A percentile compares a stretch with the other conserved stretches of the same genome.
These are phyloP conservation scores for Tetragonisca angustula DNA, from an alignment of 2,888 invertebrate genomes.

Conservation along the genomic window DNA sequence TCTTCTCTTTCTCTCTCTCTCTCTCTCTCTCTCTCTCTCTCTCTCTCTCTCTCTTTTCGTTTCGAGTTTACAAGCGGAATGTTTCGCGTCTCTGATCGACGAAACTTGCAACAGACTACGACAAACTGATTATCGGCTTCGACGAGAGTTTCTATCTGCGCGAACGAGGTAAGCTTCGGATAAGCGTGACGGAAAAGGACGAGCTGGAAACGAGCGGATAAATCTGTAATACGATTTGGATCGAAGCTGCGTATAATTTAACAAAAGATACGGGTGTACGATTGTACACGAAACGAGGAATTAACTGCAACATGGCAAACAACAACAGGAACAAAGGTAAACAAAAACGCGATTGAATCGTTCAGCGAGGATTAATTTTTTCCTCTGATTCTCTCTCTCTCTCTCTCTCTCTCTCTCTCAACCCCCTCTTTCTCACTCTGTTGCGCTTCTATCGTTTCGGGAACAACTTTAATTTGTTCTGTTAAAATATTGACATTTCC, in stretches of 20 bases:
- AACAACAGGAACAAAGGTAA: not conserved
- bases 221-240: conserved; percentile 55
- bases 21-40: no score
- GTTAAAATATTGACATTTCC: not conserved
- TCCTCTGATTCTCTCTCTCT: not conserved
- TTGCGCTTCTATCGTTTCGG: not conserved
- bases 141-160: conserved; percentile 19
- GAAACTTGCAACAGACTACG: conserved; percentile 15
- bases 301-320: conserved; percentile 15
- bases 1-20: no score
- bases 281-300: not conserved
- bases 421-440: no score
- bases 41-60: not conserved
- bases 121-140: conserved; percentile 46
- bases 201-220: conserved; percentile 7
- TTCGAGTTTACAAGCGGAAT: not conserved
- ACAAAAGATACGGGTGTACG: conserved; percentile 6
- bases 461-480: not conserved
- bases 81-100: conserved; percentile 11
- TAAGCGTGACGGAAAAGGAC: conserved; percentile 3
- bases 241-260: conserved; percentile 42
- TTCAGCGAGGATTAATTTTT: conserved; percentile 33
- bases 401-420: not conserved
- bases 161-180: conserved; percentile 38
- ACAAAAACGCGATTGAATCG: conserved; percentile 29